Percentiles rank a stretch among this genome's conserved stretches.
Conservation (phyloP, 1,140 invertebrate species). For the Drosophila athabasca region DNA sequence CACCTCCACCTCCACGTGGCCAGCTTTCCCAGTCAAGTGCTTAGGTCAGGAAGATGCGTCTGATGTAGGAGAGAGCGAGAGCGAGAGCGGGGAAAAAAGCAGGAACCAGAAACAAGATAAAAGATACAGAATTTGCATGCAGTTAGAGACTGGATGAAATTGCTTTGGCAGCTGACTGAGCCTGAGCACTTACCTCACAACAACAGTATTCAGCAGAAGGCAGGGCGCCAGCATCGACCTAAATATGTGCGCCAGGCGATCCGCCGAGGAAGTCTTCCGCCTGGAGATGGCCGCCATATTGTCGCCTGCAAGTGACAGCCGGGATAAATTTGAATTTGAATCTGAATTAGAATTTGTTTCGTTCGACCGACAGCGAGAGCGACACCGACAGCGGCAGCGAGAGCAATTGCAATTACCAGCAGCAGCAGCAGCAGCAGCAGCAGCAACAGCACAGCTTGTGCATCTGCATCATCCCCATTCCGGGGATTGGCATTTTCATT, state of each 20-base stretch:
- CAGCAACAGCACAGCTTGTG: neutral
- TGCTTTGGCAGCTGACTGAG: no score
- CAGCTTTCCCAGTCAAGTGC: conserved; percentile 28
- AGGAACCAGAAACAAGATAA: conserved; percentile 19
- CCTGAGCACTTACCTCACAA: conserved; percentile 71
- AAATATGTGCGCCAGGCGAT: conserved; percentile 82
- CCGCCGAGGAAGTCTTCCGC: conserved; percentile 82
- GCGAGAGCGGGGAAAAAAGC: neutral
- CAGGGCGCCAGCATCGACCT: conserved; percentile 81
- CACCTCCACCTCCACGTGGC: conserved; percentile 7
- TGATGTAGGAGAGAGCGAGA: conserved; percentile 12
- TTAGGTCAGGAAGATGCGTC: conserved; percentile 82
- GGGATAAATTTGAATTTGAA: conserved; percentile 45
- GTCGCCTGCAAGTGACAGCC: conserved; percentile 74
- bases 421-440: conserved; percentile 7
- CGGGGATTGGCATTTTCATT: conserved; percentile 21
- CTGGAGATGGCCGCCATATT: conserved; percentile 84
- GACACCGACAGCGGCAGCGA: neutral
- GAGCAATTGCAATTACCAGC: conserved; percentile 38
- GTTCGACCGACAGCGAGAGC: conserved; percentile 4
- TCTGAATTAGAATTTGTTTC: conserved; percentile 43
- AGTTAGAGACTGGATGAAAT: conserved; percentile 4
- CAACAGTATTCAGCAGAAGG: conserved; percentile 78
- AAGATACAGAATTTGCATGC: conserved; percentile 35
- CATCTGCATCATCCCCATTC: neutral